phyloP scores from a whole-genome alignment of 1,140 invertebrate species.

The Pararge aegeria region DNA sequence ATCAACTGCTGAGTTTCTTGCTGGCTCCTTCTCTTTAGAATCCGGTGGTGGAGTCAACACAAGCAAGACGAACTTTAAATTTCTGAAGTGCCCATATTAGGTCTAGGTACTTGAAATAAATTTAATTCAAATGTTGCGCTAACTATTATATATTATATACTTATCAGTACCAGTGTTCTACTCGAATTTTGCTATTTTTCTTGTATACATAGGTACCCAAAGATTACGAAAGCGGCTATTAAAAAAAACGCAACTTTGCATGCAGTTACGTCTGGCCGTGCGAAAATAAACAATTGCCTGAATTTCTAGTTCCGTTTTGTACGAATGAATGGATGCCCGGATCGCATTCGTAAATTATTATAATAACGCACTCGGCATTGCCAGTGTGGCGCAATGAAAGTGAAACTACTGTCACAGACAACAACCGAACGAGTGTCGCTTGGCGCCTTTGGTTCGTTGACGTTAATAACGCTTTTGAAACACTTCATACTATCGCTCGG shows the following conservation, averaged over 20 bases:
- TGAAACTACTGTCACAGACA: conserved; percentile 22
- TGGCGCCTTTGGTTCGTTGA: not conserved
- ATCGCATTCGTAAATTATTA: conserved; percentile 32
- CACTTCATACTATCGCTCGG: too few relatives aligned
- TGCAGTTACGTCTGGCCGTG: conserved; percentile 25
- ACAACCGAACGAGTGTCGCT: not conserved
- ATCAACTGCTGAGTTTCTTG: too few relatives aligned
- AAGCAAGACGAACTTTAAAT: too few relatives aligned
- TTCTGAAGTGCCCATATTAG: too few relatives aligned
- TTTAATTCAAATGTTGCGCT: too few relatives aligned
- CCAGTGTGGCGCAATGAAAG: conserved; percentile 23
- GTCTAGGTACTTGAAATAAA: too few relatives aligned
- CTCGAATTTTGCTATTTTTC: too few relatives aligned
- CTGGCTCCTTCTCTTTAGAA: too few relatives aligned
- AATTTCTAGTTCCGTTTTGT: conserved; percentile 30
- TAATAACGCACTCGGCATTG: conserved; percentile 20
- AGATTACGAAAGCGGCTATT: conserved; percentile 31
- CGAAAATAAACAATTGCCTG: conserved; percentile 34
- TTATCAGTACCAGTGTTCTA: too few relatives aligned
- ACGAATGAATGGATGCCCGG: conserved; percentile 19
- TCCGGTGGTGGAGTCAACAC: too few relatives aligned
- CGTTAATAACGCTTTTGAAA: not conserved
- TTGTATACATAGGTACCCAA: not conserved
- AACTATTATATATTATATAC: too few relatives aligned
- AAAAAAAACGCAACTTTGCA: conserved; percentile 26